Percentiles rank a stretch among this genome's conserved stretches.
Conservation (phyloP, 1,140 invertebrate species). For the Drosophila persimilis region DNA sequence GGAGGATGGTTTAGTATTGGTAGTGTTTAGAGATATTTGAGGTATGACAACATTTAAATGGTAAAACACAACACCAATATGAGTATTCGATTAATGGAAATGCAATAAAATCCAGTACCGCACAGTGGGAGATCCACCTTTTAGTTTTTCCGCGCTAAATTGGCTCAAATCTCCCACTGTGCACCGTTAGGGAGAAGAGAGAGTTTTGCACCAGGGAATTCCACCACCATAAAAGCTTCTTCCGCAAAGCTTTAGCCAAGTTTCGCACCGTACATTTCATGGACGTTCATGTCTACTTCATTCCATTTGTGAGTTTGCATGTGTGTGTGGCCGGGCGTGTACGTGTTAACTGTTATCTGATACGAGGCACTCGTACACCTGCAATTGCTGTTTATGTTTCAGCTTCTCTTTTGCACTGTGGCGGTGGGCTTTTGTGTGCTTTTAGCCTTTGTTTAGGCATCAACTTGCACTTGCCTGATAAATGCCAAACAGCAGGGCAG, state of each 20-base stretch:
- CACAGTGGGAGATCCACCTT: too few species aligned
- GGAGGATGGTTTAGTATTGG: neutral
- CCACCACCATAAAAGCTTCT: constrained; percentile 3
- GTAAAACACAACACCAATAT: neutral
- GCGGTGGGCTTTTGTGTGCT: constrained; percentile 11
- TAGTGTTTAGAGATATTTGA: neutral
- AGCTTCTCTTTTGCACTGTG: constrained; percentile 9
- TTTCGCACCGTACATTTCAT: neutral
- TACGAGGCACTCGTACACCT: too few species aligned
- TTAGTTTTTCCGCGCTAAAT: too few species aligned
- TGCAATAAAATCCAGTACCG: too few species aligned
- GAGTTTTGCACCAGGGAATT: too few species aligned
- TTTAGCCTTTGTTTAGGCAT: constrained; percentile 33
- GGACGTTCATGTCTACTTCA: neutral
- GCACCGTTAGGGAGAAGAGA: too few species aligned
- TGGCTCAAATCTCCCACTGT: neutral
- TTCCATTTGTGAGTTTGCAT: too few species aligned
- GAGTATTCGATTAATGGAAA: neutral
- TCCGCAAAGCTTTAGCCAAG: constrained; percentile 4
- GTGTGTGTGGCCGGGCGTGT: neutral
- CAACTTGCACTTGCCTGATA: constrained; percentile 73
- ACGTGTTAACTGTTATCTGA: constrained; percentile 4
- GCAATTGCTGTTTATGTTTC: constrained; percentile 1
- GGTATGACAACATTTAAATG: neutral
- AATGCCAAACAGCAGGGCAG: constrained; percentile 29